Base-by-base conservation (phyloP, 2,797 vertebrate species). In the Enteromius thamalakanensis region DNA sequence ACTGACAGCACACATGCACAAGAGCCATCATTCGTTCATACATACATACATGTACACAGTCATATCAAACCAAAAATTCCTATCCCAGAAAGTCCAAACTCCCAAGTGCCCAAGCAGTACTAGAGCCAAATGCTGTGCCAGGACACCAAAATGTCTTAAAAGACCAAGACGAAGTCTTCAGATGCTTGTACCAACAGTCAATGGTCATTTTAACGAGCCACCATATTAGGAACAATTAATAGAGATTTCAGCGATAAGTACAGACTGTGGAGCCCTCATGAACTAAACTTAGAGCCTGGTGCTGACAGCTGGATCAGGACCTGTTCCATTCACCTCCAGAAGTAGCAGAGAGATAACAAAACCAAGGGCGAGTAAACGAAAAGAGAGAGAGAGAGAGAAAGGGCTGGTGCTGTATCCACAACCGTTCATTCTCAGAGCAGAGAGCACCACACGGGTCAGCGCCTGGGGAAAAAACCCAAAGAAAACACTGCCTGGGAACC, bases 401-500 rank as follows among this genome's bases (percentile, higher is more conserved):
- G 49, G 23, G 49, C 17, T 62, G 85, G 55, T 76, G 26, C 58
- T 42, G 1, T 51, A 37, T 68, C 58, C 58, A 74, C 26, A 47
- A 53, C 4, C 19, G 29, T 83, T 70, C 58, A 68, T 26, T 82
- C 34, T 62, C 70, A 76, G 23, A 80, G 45, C 65, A 37, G 23
- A 76, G 55, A 75, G 75, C 32, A 83, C 60, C 21, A 76, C 51
- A n/a, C 2, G 45, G 82, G 29, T 77, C 64, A 84, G 77, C 17
- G 77, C 74, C 55, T 85, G 49, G 83, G 83, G 51, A 47, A 74
- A 32, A 79, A 80, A 14, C 62, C 69, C 76, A 82, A 79, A 78
- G 19, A 82, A 81, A 72, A 81, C 78, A 79, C 68, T 77, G 76
- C 76, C 76, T 83, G 85, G 85, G 85, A 86, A 86, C 76, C 12